Base-by-base conservation (phyloP, 2,797 vertebrate species). In the Sebastes itinus region DNA sequence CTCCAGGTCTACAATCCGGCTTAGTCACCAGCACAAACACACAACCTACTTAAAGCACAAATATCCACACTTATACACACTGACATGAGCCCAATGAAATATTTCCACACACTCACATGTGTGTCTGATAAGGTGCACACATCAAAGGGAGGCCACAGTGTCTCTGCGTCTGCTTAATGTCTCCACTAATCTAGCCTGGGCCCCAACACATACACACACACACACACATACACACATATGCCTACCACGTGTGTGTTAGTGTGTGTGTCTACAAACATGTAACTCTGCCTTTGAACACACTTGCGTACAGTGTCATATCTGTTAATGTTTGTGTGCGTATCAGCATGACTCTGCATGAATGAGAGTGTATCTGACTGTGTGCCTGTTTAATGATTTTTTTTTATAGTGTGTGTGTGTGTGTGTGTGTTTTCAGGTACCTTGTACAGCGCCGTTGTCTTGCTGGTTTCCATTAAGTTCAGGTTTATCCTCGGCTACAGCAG, bases 401-500 rank as follows among this genome's bases (percentile, higher is more conserved):
- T 60, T 77, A 10, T 20, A 61, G 0, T 32, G 32, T 32, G 30
- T 32, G 30, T 32, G 32, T 30, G 82, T 63, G 75, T 66, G 69
- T 30, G 30, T 32, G 9, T 33, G 32, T 33, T n/a, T 67, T 18
- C 23, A 23, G 28, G 77, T 88, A 98, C 98, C 98, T 97, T 97
- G 97, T 94, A 97, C 96, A 85, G 96, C 91, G 74, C 95, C 92
- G 80, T 94, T 97, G 92, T 97, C 97, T 87, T 97, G 96, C 86
- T 96, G 96, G 88, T 95, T 97, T 78, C 96, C 97, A 66, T 95
- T 97, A 94, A 96, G 94, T 91, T 97, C 97, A 85, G 95, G 92
- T 94, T 97, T 97, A 93, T 97, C 96, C 23, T 97, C 97, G 80
- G 96, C 95, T 89, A 94, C 96, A 89, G 95, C 95, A 90, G 96